A percentile compares a stretch with the other conserved stretches of the same genome.
Evolutionary conservation across 2,797 vertebrate species (phyloP).

Genomic region (Agapornis canus): DNA sequence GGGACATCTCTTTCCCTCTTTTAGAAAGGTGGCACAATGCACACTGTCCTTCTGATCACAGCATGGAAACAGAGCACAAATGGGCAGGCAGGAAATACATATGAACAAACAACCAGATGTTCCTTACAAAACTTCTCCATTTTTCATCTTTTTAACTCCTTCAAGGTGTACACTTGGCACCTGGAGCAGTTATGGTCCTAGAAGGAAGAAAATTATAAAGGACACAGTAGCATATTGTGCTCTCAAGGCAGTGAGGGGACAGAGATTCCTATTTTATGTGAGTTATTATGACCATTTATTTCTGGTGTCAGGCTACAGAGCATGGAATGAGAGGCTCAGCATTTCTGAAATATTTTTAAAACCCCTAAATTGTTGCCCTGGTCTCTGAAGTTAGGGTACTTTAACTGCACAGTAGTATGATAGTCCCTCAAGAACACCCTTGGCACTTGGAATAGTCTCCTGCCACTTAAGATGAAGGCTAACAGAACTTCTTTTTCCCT

Average conservation of each 20-base stretch:
- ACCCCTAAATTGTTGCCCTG: background rate
- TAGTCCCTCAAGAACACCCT: background rate
- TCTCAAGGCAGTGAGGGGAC: background rate
- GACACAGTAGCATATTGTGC: background rate
- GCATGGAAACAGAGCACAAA: background rate
- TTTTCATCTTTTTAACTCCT: background rate
- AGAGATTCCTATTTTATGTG: background rate
- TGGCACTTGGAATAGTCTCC: background rate
- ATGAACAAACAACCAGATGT: rapidly evolving
- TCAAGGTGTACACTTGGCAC: background rate
- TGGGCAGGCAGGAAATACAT: background rate
- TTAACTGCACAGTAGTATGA: background rate
- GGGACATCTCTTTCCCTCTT: background rate
- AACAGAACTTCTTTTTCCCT: background rate
- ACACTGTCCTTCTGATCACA: background rate
- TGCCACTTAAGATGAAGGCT: background rate
- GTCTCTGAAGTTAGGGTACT: background rate
- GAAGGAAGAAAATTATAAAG: background rate
- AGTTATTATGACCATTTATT: background rate
- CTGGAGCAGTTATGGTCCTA: background rate
- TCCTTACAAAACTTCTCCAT: background rate
- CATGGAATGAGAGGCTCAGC: background rate
- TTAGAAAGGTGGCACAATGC: rapidly evolving
- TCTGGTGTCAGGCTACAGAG: background rate
- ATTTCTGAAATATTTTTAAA: background rate